Evolutionary conservation across 2,888 invertebrate species (phyloP), one percentile per base, ranked within the genome.

Genomic region (Entomobrya proxima): DNA sequence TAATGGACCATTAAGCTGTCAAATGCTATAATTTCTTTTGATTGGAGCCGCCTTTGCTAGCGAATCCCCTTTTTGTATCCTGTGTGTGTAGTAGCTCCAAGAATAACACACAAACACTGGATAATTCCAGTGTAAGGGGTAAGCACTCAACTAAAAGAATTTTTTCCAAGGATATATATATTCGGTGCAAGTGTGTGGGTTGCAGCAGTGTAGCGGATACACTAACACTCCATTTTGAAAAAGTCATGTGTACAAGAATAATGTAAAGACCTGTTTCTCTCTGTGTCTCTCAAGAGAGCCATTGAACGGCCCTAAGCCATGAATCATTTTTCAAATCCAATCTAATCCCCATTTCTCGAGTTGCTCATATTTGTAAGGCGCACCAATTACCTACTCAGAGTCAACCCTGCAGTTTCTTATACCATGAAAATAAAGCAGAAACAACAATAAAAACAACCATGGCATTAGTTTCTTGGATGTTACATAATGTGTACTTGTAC

Each of bases 1-100:
- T 85, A 85, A 85, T 79, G 85, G 79, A 75, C 85, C 85, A 85
- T 85, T 85, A 85, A 79, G 79, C 79, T 79, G 79, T 85, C 85
- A 85, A 75, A 50, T 79, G 64, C 85, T 79, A 85, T 85, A 85
- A 85, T 85, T 85, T 79, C 64, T 85, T 4, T n/a, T 75, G 85
- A 85, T 85, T 85, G 74, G 79, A 67, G 44, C 75, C 61, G 61
- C 85, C 75, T 52, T 58, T 37, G 21, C 77, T 24, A n/a, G n/a
- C 32, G 47, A 9, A 47, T 76, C 67, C 76, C 67, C 30, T 67
- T 67, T 50, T 52, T 37, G 7, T 72, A 27, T 47, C 47, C 15
- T 72, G 3, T 7, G 11, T 44, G 11, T 21, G 24, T n/a, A n/a
- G n/a, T n/a, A n/a, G n/a, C n/a, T n/a, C n/a, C n/a, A n/a, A n/a